Conservation (phyloP, 2,113 vertebrate species). For the Brienomyrus brachyistius region DNA sequence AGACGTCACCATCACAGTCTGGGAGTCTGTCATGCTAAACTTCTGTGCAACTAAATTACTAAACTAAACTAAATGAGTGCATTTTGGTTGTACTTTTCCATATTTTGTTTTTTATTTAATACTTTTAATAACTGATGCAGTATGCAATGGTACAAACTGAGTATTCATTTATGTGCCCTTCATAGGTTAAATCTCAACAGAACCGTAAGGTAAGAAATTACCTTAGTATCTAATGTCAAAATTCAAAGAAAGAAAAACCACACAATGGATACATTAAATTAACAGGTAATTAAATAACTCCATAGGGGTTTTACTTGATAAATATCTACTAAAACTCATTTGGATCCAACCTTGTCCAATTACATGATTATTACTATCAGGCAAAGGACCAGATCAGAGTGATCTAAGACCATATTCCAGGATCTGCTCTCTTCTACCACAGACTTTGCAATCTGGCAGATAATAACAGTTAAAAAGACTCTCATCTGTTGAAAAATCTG, state of each 20-base stretch:
- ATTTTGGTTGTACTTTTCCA: slow-evolving; percentile 15
- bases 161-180: neutral
- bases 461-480: neutral
- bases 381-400: neutral
- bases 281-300: neutral
- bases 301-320: neutral
- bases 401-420: neutral
- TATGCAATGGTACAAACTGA: neutral
- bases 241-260: neutral
- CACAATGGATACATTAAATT: neutral
- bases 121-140: neutral
- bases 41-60: neutral
- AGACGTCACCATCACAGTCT: too few species aligned
- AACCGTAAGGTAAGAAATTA: neutral
- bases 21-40: neutral
- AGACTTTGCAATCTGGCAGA: neutral
- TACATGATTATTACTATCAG: neutral
- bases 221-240: too few species aligned
- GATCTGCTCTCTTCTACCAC: neutral
- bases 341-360: neutral
- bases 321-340: neutral
- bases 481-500: neutral
- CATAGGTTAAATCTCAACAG: neutral
- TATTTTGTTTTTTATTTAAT: slow-evolving; percentile 6
- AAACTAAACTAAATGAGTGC: neutral